Conservation (phyloP, 2,113 vertebrate genomes). For the Zapus hudsonius region DNA sequence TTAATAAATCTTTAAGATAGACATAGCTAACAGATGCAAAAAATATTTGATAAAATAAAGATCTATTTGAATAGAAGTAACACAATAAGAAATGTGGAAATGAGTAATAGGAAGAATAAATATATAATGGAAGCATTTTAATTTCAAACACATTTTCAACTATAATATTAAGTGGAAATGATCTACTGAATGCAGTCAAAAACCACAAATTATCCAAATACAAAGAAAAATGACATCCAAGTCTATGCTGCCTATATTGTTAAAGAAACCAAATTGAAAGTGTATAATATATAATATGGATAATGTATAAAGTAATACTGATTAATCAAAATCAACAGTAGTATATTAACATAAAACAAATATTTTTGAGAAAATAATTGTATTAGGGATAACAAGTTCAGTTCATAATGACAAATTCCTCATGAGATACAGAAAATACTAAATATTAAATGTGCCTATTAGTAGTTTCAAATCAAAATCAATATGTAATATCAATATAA, state of each 20-base stretch:
- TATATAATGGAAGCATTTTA: neutral
- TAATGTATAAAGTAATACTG: neutral
- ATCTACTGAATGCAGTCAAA: neutral
- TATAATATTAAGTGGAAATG: neutral
- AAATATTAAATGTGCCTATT: neutral
- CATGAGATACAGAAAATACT: neutral
- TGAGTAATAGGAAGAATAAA: neutral
- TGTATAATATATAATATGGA: neutral
- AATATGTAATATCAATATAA: neutral
- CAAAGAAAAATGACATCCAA: neutral
- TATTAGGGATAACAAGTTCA: neutral
- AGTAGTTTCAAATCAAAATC: neutral
- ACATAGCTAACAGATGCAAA: neutral
- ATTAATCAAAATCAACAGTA: neutral
- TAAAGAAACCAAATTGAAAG: neutral
- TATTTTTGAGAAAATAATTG: neutral
- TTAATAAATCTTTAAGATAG: neutral
- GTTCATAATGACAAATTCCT: neutral
- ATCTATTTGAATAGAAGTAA: neutral
- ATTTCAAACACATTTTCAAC: neutral
- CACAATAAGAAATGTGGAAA: too few species aligned
- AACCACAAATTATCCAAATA: neutral
- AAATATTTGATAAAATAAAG: neutral
- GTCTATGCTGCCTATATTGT: neutral
- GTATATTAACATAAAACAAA: neutral